phyloP scores from a whole-genome alignment of 2,113 vertebrate genomes.

The Acinonyx jubatus region DNA sequence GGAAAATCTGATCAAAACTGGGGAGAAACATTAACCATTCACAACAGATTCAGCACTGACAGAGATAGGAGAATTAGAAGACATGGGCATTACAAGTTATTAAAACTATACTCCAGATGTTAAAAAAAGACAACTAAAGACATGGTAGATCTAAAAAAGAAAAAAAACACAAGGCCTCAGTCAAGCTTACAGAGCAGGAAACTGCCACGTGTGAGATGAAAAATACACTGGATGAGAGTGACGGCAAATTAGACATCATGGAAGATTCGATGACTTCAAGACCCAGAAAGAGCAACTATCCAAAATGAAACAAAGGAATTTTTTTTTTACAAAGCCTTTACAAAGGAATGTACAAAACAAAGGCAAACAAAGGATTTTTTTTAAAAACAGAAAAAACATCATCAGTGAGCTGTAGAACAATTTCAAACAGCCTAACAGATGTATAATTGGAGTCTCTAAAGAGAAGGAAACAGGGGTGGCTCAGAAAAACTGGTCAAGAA shows the following conservation, averaged over 20 bases:
- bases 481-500: constrained; percentile 15
- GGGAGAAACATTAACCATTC: neutral
- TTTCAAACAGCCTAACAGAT: neutral
- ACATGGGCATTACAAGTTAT: neutral
- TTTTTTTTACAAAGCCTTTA: neutral
- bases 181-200: neutral
- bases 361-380: neutral
- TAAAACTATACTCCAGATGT: neutral
- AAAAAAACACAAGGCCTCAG: neutral
- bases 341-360: neutral
- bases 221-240: neutral
- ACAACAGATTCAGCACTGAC: neutral
- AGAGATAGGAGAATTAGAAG: neutral
- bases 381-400: neutral
- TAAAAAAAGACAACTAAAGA: constrained; percentile 17
- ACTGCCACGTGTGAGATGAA: neutral
- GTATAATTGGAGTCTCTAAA: neutral
- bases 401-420: neutral
- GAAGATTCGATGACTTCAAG: neutral
- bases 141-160: neutral
- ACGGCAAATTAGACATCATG: neutral
- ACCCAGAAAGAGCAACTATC: neutral
- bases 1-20: constrained; percentile 7
- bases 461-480: neutral
- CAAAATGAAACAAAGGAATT: neutral